Evolutionary conservation across 2,888 invertebrate species (phyloP), one percentile per base, ranked within the genome.

Genomic region (Drosophila leonis): DNA sequence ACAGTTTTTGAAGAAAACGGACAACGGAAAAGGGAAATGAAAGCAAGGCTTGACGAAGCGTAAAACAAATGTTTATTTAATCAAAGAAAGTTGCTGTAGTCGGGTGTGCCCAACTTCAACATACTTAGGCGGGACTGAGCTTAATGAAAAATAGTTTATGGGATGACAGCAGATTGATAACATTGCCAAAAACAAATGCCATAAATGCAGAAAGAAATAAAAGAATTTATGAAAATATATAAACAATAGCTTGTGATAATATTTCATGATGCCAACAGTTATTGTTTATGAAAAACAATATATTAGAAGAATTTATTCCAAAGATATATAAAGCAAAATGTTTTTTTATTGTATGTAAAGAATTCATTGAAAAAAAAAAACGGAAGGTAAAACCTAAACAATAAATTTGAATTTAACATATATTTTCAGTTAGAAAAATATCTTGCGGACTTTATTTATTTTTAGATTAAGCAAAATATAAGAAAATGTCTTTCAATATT

Each of bases 11-110:
- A 24, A 24, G 35, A 37, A n/a, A 15, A 18, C 7, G 49, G 18
- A 49, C n/a, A 49, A 31, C 4, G 18, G 24, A n/a, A 49, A 24
- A 18, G 12, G 7, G 24, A 52, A 65, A 52, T 31, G 44, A 31
- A 39, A 51, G 52, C 29, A 52, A 27, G 37, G 6, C 10, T n/a
- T 52, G 42, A 63, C 48, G 64, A 68, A 69, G 61, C 35, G 56
- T 48, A 71, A 78, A 62, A 62, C 57, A 70, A 82, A 65, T 66
- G 75, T 69, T 72, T 72, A 60, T 62, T 54, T 48, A 44, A 44
- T n/a, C 37, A 33, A 33, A 20, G 31, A 13, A 33, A 49, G 13
- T 2, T 4, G 10, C 12, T 7, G 7, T 3, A 37, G 10, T 3
- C 24, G 24, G 52, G 24, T 18, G 0, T 18, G 18, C 31, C 10